Conservation (phyloP, 2,113 vertebrate genomes). For the Lampris incognitus region DNA sequence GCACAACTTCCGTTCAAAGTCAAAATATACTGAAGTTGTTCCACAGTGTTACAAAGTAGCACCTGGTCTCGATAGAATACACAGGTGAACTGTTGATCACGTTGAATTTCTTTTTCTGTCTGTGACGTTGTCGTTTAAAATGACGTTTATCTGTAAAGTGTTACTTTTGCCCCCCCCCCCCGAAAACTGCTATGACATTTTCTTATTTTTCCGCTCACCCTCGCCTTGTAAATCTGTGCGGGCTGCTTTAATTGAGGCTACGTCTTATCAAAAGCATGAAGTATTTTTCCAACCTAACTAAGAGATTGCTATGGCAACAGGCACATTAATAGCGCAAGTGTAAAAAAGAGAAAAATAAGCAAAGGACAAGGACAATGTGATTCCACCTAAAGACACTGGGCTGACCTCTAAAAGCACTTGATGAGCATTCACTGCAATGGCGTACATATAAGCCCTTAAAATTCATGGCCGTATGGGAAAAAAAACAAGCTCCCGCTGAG, state of each 20-base stretch:
- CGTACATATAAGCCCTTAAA: conserved; percentile 10
- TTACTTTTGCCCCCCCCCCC: too few relatives aligned
- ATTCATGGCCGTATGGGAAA: too few relatives aligned
- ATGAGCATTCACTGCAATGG: conserved; percentile 38
- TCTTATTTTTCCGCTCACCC: conserved; percentile 9
- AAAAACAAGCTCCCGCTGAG: too few relatives aligned
- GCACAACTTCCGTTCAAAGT: too few relatives aligned
- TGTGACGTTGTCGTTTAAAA: conserved; percentile 17
- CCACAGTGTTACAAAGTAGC: too few relatives aligned
- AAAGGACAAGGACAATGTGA: conserved; percentile 51
- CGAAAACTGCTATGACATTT: conserved; percentile 36
- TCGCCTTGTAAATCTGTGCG: conserved; percentile 71
- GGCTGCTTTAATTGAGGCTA: conserved; percentile 72
- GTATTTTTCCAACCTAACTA: conserved; percentile 69
- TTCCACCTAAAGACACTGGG: conserved; percentile 30
- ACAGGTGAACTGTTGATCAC: too few relatives aligned
- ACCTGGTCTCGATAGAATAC: too few relatives aligned
- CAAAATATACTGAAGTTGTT: too few relatives aligned
- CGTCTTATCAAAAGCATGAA: conserved; percentile 71
- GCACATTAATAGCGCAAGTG: conserved; percentile 53
- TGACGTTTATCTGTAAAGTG: conserved; percentile 29
- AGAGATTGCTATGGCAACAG: conserved; percentile 64
- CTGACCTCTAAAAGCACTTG: conserved; percentile 42
- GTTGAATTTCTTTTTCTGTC: too few relatives aligned
- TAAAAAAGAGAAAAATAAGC: conserved; percentile 48